Percentiles rank a stretch among this genome's conserved stretches.
Conservation (phyloP, 2,888 invertebrate genomes). For the Hofmannophila pseudospretella region DNA sequence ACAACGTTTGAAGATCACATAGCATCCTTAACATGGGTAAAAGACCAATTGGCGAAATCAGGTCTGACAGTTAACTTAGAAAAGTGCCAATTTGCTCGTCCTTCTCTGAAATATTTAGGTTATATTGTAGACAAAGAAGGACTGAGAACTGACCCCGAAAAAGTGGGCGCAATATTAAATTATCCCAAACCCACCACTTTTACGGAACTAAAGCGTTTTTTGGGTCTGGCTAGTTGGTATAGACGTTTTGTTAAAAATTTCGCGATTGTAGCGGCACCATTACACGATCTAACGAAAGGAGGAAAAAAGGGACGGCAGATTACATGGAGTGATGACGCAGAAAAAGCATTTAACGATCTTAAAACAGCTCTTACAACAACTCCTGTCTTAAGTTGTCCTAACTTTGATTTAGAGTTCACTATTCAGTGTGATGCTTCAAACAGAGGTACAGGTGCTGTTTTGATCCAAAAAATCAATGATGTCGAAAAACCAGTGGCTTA, state of each 20-base stretch:
- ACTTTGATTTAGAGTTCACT: slow-evolving; percentile 15
- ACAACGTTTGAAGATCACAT: slow-evolving; percentile 20
- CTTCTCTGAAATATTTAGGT: slow-evolving; percentile 16
- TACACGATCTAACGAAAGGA: slow-evolving; percentile 8
- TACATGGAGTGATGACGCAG: not conserved
- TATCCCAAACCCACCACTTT: slow-evolving; percentile 14
- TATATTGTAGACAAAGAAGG: slow-evolving; percentile 17
- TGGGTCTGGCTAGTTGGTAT: slow-evolving; percentile 13
- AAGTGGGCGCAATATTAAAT: slow-evolving; percentile 14
- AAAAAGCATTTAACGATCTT: slow-evolving; percentile 1
- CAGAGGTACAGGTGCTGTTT: slow-evolving; percentile 16
- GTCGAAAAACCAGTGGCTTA: slow-evolving; percentile 17
- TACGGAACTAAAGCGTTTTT: slow-evolving; percentile 14
- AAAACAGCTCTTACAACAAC: not conserved
- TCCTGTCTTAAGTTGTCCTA: slow-evolving; percentile 19
- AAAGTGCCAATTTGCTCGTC: slow-evolving; percentile 17
- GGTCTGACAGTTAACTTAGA: slow-evolving; percentile 18
- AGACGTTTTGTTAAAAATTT: slow-evolving; percentile 15
- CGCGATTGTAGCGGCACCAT: slow-evolving; percentile 10
- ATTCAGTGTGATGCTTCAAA: slow-evolving; percentile 20
- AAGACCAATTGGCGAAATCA: slow-evolving; percentile 17
- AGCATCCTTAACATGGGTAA: slow-evolving; percentile 13
- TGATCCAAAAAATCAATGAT: slow-evolving; percentile 16
- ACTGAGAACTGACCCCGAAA: slow-evolving; percentile 12
- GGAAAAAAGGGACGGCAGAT: not conserved